Percentiles rank a stretch among this genome's conserved stretches.
Conservation (phyloP, 2,113 vertebrate species). For the Nannobrachium achirus region DNA sequence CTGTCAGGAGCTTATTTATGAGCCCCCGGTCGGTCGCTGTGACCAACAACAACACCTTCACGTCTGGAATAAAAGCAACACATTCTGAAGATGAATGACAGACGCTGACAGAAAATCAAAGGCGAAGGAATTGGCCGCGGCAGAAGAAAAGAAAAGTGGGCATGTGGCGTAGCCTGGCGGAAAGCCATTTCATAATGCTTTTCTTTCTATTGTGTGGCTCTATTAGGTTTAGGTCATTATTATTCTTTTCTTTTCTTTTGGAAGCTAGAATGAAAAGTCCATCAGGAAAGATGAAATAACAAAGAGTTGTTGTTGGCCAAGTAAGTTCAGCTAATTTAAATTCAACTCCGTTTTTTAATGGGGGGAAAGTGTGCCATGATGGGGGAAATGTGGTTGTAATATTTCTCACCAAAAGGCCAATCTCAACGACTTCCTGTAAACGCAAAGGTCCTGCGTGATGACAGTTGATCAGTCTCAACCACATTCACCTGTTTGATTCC, state of each 20-base stretch:
- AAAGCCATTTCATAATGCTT: not conserved
- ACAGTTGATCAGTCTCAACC: no score
- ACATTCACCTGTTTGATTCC: no score
- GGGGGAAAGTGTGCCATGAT: no score
- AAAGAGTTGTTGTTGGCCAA: not conserved
- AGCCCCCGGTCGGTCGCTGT: not conserved
- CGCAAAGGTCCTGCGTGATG: no score
- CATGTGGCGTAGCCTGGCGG: no score
- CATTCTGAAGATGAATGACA: constrained; percentile 30
- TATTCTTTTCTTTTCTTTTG: no score
- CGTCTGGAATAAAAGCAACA: constrained; percentile 27
- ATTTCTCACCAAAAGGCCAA: no score
- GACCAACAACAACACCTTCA: constrained; percentile 7
- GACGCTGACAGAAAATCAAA: constrained; percentile 45
- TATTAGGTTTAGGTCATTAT: constrained; percentile 2
- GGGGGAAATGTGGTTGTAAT: no score
- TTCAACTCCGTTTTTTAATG: no score
- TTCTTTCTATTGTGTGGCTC: not conserved
- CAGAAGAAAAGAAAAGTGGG: not conserved
- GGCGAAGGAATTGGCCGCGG: not conserved
- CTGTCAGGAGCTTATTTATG: constrained; percentile 49
- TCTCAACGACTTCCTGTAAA: no score
- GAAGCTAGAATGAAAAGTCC: not conserved
- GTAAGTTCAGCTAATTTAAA: no score
- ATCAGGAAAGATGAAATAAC: not conserved